Base-by-base conservation (phyloP, 2,113 vertebrate genomes). In the Ornithorhynchus anatinus region DNA sequence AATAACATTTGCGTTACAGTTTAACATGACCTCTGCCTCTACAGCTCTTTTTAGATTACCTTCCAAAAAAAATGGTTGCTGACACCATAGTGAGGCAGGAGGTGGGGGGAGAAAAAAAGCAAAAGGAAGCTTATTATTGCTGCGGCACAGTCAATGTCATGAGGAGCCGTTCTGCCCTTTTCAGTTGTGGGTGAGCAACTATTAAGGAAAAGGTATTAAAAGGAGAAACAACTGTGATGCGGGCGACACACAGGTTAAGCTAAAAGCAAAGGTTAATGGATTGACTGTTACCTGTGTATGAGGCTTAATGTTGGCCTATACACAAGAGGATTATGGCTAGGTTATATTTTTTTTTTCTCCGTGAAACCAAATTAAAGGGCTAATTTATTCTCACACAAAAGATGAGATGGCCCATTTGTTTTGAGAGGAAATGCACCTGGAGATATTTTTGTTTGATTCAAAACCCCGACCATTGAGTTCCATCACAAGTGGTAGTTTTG, bases 231-330 rank as follows among this genome's bases (percentile, higher is more conserved):
- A 89, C 91, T 92, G 86, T 66, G 90, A 92, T 92, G 91, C 57
- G 7, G 86, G 89, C 88, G 93, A 94, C 91, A 91, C 82, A 89
- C 87, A 89, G 95, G 93, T 92, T 91, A 89, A 75, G 88, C 89
- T 91, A 91, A 94, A 96, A 95, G 93, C 93, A 95, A 91, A 97
- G 96, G 97, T 97, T 99, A 99, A 99, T 99, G 96, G 97, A 96
- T 94, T 98, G 96, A 95, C 93, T 97, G 96, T 96, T 97, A 96
- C 95, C 95, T 96, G 96, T 87, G 94, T 91, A 90, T 79, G 80
- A 92, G 85, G 93, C 92, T 88, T 94, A 92, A 94, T 90, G 90
- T 88, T 90, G 82, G 86, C 89, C 90, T 80, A 75, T 91, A 93
- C 94, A 93, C 95, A 85, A 86, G 94, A 90, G 94, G 91, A 93